Evolutionary conservation across 2,797 vertebrate genomes (phyloP), one percentile per base, ranked within the genome.

Genomic region (Oreochromis mossambicus): DNA sequence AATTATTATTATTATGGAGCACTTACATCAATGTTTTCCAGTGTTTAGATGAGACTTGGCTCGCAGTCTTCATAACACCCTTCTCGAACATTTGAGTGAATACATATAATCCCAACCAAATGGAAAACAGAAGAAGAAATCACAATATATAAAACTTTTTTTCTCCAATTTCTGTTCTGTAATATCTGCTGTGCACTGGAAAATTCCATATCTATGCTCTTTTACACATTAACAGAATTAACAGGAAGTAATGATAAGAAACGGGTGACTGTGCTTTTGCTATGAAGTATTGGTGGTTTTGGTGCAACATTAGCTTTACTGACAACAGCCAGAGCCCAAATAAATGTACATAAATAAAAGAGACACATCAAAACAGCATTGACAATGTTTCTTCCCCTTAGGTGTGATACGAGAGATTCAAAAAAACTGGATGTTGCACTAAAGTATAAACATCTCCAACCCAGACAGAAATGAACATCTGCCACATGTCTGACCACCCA

Each of bases 1-100:
- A 83, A 66, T 66, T 66, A 66, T 38, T 89, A 70, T 83, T 90
- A 70, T 83, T 90, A 91, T 92, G 82, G 91, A 88, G 87, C 76
- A 50, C 68, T 78, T 52, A 54, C 80, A 21, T 92, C 87, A 87
- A 78, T 89, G 86, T 89, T 91, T 92, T 86, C 85, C 80, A 46
- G 24, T 83, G 80, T 90, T 93, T 92, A 52, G 80, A 86, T 51
- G 70, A 81, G 50, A 87, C 84, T 90, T 89, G 85, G 81, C 85
- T 63, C 43, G n/a, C 12, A 12, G 41, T 80, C 46, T 43, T 82
- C 70, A 70, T 58, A 80, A 78, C 83, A 91, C 90, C 36, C 29
- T 6, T 17, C 48, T 36, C 81, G 7, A 48, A 14, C 32, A n/a
- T 79, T 77, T 84, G 78, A 68, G 63, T 68, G 63, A 68, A 68